These are phyloP conservation scores for Oophaga pumilio DNA, from an alignment of 2,113 vertebrate genomes.

Conservation along the genomic window DNA sequence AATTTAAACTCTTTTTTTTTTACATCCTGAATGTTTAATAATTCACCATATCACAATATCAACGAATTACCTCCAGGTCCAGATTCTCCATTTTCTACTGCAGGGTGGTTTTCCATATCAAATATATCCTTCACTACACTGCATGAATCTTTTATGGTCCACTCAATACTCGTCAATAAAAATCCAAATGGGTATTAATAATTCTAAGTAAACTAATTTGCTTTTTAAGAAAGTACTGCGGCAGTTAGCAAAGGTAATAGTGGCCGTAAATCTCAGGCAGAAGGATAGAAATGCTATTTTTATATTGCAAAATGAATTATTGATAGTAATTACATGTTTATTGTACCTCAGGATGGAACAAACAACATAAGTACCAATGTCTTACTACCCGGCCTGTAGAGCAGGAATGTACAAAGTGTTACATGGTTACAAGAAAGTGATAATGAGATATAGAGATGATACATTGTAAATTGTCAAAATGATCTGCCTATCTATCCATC, in stretches of 20 bases:
- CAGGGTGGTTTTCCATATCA: neutral
- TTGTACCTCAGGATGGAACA: conserved; percentile 32
- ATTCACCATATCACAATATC: neutral
- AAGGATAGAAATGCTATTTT: conserved; percentile 52
- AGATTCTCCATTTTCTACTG: neutral
- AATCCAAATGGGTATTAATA: conserved; percentile 53
- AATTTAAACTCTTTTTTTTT: too few species aligned
- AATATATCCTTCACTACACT: neutral
- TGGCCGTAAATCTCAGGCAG: conserved; percentile 33
- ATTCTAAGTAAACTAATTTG: conserved; percentile 38
- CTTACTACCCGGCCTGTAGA: neutral
- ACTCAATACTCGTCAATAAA: conserved; percentile 45
- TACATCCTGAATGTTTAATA: neutral
- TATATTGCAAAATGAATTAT: conserved; percentile 50
- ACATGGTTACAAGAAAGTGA: neutral
- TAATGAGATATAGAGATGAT: neutral
- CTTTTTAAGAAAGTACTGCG: conserved; percentile 39
- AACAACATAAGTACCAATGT: neutral
- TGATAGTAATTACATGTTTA: conserved; percentile 54
- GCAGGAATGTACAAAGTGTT: neutral
- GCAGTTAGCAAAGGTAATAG: conserved; percentile 43
- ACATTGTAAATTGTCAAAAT: too few species aligned
- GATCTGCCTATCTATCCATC: neutral
- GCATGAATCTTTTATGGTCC: conserved; percentile 26
- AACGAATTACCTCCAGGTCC: neutral